These are phyloP conservation scores for Drosophila ohnishii DNA, from an alignment of 1,140 invertebrate species.

Conservation along the genomic window DNA sequence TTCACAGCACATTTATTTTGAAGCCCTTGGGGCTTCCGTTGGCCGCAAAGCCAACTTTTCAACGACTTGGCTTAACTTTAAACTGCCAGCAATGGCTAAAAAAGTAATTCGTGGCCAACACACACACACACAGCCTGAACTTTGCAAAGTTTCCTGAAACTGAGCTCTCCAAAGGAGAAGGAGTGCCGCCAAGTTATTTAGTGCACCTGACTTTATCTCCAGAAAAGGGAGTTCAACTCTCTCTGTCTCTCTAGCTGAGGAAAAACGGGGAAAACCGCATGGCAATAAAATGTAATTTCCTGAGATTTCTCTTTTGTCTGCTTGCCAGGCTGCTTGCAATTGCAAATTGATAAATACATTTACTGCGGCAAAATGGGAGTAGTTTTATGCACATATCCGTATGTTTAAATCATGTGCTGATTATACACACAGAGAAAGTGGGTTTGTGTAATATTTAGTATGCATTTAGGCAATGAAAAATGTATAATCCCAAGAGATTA, in stretches of 20 bases:
- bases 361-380: conserved; percentile 51
- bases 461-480: neutral
- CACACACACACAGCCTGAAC: conserved; percentile 20
- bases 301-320: conserved; percentile 74
- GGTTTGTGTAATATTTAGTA: neutral
- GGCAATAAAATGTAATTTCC: conserved; percentile 74
- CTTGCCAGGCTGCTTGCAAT: conserved; percentile 49
- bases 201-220: conserved; percentile 37
- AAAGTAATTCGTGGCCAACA: conserved; percentile 53
- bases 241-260: neutral
- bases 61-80: conserved; percentile 78
- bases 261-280: conserved; percentile 18
- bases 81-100: conserved; percentile 52
- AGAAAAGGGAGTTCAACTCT: conserved; percentile 6
- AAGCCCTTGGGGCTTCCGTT: conserved; percentile 28
- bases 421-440: conserved; percentile 21
- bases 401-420: conserved; percentile 6
- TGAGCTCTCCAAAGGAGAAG: conserved; percentile 7
- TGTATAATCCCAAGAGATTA: neutral
- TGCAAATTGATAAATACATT: conserved; percentile 80
- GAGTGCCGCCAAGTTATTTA: conserved; percentile 34
- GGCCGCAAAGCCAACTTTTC: conserved; percentile 70
- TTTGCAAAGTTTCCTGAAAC: conserved; percentile 33
- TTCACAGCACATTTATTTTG: conserved; percentile 78
- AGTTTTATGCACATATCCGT: conserved; percentile 13